phyloP scores from a whole-genome alignment of 2,888 invertebrate species.

The Boloria euphrosyne region DNA sequence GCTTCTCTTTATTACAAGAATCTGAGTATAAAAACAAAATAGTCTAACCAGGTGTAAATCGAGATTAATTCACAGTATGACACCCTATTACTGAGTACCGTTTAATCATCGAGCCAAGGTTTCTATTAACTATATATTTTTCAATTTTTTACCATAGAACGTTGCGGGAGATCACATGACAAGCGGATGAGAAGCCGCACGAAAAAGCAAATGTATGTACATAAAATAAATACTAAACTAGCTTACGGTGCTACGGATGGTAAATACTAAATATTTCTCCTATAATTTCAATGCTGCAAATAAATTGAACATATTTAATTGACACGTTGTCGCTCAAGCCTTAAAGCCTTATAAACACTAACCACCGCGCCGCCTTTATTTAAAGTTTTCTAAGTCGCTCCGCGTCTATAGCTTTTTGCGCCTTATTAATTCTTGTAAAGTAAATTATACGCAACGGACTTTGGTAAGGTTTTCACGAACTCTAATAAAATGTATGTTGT shows the following conservation, averaged over 20 bases:
- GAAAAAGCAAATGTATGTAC: constrained; percentile 34
- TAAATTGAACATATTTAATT: constrained; percentile 12
- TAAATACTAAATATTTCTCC: constrained; percentile 11
- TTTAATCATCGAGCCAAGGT: constrained; percentile 22
- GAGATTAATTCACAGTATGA: constrained; percentile 32
- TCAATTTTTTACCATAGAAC: constrained; percentile 14
- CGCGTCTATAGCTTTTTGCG: no score
- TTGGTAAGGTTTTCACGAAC: no score
- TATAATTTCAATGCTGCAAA: neutral
- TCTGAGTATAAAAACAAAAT: constrained; percentile 12
- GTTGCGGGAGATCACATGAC: constrained; percentile 29
- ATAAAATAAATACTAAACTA: constrained; percentile 32
- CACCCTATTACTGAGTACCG: constrained; percentile 24
- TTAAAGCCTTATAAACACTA: constrained; percentile 7
- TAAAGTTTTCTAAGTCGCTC: neutral
- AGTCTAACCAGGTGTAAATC: constrained; percentile 13
- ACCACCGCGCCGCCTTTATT: neutral
- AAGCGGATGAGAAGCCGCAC: constrained; percentile 22
- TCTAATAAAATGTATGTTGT: no score
- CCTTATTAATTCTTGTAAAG: no score
- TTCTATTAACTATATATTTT: constrained; percentile 26
- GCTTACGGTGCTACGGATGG: constrained; percentile 11
- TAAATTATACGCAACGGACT: no score
- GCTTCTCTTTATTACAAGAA: neutral
- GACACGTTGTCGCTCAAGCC: constrained; percentile 17